These are phyloP conservation scores for Platypus cylindrus DNA, from an alignment of 2,888 invertebrate genomes.

Conservation along the genomic window DNA sequence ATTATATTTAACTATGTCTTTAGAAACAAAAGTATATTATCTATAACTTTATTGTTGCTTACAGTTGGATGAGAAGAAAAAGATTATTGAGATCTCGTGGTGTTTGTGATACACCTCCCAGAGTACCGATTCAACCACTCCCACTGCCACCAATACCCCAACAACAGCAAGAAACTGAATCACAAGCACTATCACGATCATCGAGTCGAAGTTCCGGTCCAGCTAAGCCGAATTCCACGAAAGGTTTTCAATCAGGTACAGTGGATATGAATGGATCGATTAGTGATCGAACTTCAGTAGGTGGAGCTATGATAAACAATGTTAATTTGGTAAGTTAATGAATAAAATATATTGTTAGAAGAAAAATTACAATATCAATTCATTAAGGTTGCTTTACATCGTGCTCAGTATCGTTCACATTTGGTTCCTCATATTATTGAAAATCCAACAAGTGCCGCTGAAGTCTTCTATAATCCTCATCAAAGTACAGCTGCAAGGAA, in stretches of 20 bases:
- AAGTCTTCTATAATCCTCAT: slow-evolving; percentile 83
- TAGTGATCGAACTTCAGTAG: slow-evolving; percentile 31
- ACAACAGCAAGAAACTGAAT: too few relatives aligned
- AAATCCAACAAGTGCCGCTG: slow-evolving; percentile 52
- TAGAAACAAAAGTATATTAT: too few relatives aligned
- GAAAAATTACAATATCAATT: background rate
- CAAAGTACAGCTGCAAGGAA: slow-evolving; percentile 88
- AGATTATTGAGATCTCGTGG: slow-evolving; percentile 53
- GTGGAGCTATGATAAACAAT: slow-evolving; percentile 40
- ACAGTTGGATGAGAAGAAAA: slow-evolving; percentile 24
- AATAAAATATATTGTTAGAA: background rate
- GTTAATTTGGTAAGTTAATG: slow-evolving; percentile 45
- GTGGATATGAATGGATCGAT: slow-evolving; percentile 46
- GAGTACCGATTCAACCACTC: slow-evolving; percentile 36
- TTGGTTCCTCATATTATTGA: slow-evolving; percentile 34
- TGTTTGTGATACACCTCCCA: slow-evolving; percentile 49
- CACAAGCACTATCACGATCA: slow-evolving; percentile 40
- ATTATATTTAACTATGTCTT: too few relatives aligned
- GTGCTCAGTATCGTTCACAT: slow-evolving; percentile 52
- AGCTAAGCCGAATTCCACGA: slow-evolving; percentile 53
- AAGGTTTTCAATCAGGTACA: slow-evolving; percentile 47
- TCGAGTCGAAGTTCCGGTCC: slow-evolving; percentile 50
- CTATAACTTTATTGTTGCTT: too few relatives aligned
- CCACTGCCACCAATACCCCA: slow-evolving; percentile 42
- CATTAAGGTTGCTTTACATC: slow-evolving; percentile 30